Conservation (phyloP, 92 coral and sea anemone species). For the Epizoanthus illoricatus region DNA sequence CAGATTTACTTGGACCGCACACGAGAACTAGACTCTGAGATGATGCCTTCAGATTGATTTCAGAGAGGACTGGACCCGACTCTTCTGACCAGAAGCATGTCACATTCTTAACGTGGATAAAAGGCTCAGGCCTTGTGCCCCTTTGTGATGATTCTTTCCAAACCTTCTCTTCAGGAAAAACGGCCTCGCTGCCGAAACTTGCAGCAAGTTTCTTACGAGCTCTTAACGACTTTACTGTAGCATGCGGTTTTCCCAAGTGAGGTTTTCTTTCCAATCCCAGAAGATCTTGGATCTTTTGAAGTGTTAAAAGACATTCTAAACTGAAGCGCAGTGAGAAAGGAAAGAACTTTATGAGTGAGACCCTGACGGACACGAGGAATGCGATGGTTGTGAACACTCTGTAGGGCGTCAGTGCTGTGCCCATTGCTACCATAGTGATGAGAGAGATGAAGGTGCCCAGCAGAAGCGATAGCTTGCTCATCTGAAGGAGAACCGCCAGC, state of each 20-base stretch:
- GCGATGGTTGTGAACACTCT: slow-evolving; percentile 35
- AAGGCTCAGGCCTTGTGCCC: neutral
- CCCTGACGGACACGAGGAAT: slow-evolving; percentile 26
- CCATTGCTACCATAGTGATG: slow-evolving; percentile 34
- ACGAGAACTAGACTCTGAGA: slow-evolving; percentile 30
- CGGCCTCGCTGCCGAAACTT: slow-evolving; percentile 17
- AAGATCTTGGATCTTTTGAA: slow-evolving; percentile 18
- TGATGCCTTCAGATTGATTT: slow-evolving; percentile 16
- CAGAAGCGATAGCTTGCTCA: slow-evolving; percentile 28
- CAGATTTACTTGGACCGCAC: slow-evolving; percentile 36
- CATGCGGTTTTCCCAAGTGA: slow-evolving; percentile 11
- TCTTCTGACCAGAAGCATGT: slow-evolving; percentile 34
- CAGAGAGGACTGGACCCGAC: slow-evolving; percentile 33
- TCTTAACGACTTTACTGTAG: slow-evolving; percentile 30
- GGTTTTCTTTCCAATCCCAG: slow-evolving; percentile 27
- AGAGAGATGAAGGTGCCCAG: slow-evolving; percentile 33
- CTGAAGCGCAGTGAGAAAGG: slow-evolving; percentile 24
- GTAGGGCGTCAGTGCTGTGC: slow-evolving; percentile 25
- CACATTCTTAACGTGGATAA: slow-evolving; percentile 12
- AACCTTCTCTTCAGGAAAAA: slow-evolving; percentile 22
- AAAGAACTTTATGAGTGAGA: slow-evolving; percentile 17
- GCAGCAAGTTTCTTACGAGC: slow-evolving; percentile 36
- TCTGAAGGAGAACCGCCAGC: slow-evolving; percentile 13
- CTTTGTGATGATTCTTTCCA: neutral
- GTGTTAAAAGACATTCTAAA: slow-evolving; percentile 18